Percentiles rank a stretch among this genome's conserved stretches.
Conservation (phyloP, 2,113 vertebrate species). For the Zosterops borbonicus region DNA sequence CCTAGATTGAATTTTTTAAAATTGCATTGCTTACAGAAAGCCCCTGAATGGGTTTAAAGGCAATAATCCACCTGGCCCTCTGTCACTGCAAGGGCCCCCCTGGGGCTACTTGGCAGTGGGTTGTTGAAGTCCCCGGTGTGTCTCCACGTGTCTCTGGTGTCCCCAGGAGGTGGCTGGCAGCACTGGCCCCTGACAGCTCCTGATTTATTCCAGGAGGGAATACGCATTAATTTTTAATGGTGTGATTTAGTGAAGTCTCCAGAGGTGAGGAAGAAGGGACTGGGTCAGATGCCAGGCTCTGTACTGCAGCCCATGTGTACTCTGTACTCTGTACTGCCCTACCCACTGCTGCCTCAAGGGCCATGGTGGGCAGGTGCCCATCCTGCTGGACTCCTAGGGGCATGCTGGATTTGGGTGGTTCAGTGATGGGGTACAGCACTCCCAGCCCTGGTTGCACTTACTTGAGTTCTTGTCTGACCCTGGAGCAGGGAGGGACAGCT, state of each 20-base stretch:
- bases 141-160: neutral
- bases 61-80: neutral
- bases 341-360: neutral
- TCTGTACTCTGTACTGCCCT: too few species aligned
- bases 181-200: neutral
- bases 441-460: neutral
- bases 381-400: neutral
- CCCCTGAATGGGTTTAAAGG: constrained; percentile 11
- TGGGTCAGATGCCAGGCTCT: neutral
- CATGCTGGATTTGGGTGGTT: neutral
- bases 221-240: neutral
- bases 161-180: neutral
- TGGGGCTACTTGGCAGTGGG: neutral
- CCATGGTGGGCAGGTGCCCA: neutral
- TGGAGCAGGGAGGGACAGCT: rapidly evolving
- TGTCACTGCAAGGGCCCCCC: neutral
- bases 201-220: neutral
- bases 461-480: neutral
- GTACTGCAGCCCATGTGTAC: neutral
- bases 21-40: constrained; percentile 32
- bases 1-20: constrained; percentile 7
- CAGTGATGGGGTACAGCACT: neutral
- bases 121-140: neutral
- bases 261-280: neutral
- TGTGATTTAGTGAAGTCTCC: neutral